phyloP scores from a whole-genome alignment of 2,888 invertebrate genomes.

The Anarsia innoxiella region DNA sequence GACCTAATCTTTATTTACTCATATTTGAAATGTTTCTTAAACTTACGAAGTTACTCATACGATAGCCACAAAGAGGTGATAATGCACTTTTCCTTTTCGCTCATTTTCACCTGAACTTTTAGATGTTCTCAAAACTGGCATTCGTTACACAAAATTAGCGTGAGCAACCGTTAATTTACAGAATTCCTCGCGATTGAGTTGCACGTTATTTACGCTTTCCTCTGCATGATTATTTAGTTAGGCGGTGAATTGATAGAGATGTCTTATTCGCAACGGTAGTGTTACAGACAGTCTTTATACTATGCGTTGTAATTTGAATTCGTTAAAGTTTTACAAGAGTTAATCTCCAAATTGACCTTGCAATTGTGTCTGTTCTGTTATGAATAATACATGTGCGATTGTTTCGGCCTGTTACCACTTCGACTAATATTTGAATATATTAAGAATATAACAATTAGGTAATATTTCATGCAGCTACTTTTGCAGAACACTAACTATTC shows the following conservation, averaged over 20 bases:
- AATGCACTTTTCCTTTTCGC: too few relatives aligned
- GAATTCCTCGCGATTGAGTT: not conserved
- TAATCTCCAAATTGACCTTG: slow-evolving; percentile 14
- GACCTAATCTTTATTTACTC: too few relatives aligned
- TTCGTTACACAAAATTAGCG: not conserved
- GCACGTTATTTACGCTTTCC: not conserved
- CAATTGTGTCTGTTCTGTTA: slow-evolving; percentile 13
- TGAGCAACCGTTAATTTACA: not conserved
- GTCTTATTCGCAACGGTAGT: too few relatives aligned
- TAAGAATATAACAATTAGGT: not conserved
- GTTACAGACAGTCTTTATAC: not conserved
- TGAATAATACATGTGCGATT: slow-evolving; percentile 11
- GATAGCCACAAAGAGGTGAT: too few relatives aligned
- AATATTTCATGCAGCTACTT: too few relatives aligned
- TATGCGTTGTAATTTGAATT: slow-evolving; percentile 8
- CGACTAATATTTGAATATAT: not conserved
- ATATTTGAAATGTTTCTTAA: too few relatives aligned
- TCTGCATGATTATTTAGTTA: not conserved
- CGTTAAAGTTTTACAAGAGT: slow-evolving; percentile 6
- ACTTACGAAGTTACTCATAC: too few relatives aligned
- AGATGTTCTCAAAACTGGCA: not conserved
- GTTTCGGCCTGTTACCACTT: not conserved
- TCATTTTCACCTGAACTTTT: not conserved
- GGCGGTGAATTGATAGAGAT: not conserved
- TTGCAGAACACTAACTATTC: not conserved